Conservation (phyloP, 2,113 vertebrate species). For the Ibidorhyncha struthersii region DNA sequence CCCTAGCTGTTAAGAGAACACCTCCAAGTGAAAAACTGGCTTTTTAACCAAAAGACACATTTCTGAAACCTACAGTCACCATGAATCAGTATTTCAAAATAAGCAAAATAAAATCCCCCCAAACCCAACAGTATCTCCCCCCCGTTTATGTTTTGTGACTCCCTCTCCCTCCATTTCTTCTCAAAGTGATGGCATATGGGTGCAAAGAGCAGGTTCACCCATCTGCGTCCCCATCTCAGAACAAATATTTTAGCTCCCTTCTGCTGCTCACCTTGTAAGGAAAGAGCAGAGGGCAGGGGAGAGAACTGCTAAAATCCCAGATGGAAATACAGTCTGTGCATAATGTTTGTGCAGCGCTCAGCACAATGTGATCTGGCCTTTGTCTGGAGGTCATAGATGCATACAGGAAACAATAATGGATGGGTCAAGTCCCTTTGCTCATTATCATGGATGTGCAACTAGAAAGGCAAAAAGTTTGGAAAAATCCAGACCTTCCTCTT, state of each 20-base stretch:
- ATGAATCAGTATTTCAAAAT: neutral
- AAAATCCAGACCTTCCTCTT: constrained; percentile 12
- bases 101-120: neutral
- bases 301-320: neutral
- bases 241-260: neutral
- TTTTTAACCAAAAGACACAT: neutral
- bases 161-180: neutral
- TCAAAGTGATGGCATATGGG: neutral
- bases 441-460: neutral
- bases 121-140: neutral
- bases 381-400: neutral
- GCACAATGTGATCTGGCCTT: neutral
- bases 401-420: constrained; percentile 25
- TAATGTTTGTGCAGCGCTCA: neutral
- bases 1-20: neutral
- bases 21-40: neutral
- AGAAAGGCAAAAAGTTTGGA: constrained; percentile 25
- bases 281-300: neutral
- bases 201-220: neutral
- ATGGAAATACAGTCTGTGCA: neutral
- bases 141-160: neutral
- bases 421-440: constrained; percentile 13
- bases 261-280: neutral
- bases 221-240: neutral
- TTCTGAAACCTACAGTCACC: neutral